These are phyloP conservation scores for Fabriciana adippe DNA, from an alignment of 2,888 invertebrate species.

Conservation along the genomic window DNA sequence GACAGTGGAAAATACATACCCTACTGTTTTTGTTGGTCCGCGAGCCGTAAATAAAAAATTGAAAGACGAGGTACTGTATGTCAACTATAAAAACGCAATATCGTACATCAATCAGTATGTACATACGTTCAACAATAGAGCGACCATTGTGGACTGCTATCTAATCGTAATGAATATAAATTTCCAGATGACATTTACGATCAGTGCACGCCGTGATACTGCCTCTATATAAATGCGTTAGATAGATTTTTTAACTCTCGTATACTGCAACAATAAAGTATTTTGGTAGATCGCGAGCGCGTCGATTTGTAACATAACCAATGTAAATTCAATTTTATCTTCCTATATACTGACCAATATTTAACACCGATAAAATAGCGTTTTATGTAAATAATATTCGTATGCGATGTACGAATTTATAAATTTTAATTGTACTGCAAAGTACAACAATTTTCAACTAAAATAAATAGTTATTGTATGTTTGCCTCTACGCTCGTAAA, in stretches of 20 bases:
- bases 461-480: too few relatives aligned
- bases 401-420: conserved; percentile 17
- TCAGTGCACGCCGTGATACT: conserved; percentile 74
- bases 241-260: conserved; percentile 66
- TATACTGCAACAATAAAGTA: conserved; percentile 64
- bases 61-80: conserved; percentile 51
- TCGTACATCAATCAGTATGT: conserved; percentile 76
- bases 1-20: conserved; percentile 57
- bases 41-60: conserved; percentile 55
- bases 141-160: conserved; percentile 74
- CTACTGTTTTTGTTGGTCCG: conserved; percentile 58
- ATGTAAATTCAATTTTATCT: conserved; percentile 62
- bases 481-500: too few relatives aligned
- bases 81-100: conserved; percentile 74
- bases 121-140: conserved; percentile 70
- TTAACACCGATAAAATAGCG: not conserved
- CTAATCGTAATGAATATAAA: conserved; percentile 82
- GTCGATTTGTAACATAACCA: conserved; percentile 68
- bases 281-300: conserved; percentile 51
- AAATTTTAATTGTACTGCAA: too few relatives aligned
- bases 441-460: too few relatives aligned
- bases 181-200: conserved; percentile 82
- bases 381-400: conserved; percentile 6
- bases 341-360: conserved; percentile 55
- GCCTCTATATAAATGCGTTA: conserved; percentile 61